Conservation (phyloP, 2,113 vertebrate species). For the Lathamus discolor region DNA sequence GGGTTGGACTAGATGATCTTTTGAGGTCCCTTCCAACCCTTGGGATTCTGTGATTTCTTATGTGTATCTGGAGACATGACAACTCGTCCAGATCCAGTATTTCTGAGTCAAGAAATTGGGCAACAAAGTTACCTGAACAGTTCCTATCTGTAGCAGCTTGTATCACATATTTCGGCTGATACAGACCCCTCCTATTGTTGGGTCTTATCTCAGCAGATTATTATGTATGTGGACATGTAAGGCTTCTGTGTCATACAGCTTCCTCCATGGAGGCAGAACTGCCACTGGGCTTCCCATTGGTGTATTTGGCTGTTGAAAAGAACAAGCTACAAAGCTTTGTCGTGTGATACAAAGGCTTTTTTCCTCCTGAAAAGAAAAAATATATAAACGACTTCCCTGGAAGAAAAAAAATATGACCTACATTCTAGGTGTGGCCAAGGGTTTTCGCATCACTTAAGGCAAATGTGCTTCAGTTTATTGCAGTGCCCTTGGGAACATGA, state of each 20-base stretch:
- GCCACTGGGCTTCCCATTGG: neutral
- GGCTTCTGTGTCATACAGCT: neutral
- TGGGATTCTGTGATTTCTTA: too few relatives aligned
- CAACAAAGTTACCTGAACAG: neutral
- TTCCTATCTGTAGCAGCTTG: neutral
- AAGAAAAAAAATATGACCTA: neutral
- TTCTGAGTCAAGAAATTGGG: neutral
- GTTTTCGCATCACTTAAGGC: neutral
- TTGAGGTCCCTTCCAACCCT: too few relatives aligned
- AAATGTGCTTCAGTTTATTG: neutral
- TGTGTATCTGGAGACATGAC: neutral
- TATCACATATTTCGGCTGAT: neutral
- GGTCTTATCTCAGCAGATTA: neutral
- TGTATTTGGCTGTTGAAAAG: neutral
- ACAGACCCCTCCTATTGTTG: neutral
- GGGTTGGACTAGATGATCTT: too few relatives aligned
- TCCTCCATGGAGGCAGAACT: neutral
- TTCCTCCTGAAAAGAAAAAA: neutral
- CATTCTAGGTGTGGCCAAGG: neutral
- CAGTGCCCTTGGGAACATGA: neutral
- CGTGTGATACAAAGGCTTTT: neutral
- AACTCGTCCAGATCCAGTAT: neutral
- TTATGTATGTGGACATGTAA: accelerated
- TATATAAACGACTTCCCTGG: neutral
- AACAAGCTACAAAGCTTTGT: neutral